A percentile compares a stretch with the other conserved stretches of the same genome.
phyloP scores from a whole-genome alignment of 2,888 invertebrate species.

The Thymelicus sylvestris region DNA sequence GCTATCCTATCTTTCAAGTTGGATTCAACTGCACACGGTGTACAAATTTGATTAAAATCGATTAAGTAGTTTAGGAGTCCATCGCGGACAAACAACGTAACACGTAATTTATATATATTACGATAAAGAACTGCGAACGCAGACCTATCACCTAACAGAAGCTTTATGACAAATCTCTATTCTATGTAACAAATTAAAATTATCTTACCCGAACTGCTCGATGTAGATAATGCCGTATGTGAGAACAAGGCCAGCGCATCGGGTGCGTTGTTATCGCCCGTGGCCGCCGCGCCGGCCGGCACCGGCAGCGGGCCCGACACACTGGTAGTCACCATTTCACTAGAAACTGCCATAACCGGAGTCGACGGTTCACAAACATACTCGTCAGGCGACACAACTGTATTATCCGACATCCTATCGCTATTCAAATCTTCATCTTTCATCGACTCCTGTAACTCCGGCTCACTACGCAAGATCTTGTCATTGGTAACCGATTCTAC shows the following conservation, averaged over 20 bases:
- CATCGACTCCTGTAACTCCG: not conserved
- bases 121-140: too few species aligned
- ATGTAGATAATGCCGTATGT: slow-evolving; percentile 42
- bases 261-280: slow-evolving; percentile 45
- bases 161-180: not conserved
- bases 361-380: slow-evolving; percentile 41
- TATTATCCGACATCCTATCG: slow-evolving; percentile 7
- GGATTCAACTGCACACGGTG: too few species aligned
- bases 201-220: slow-evolving; percentile 28
- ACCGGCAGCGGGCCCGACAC: slow-evolving; percentile 67
- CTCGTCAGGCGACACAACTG: slow-evolving; percentile 15
- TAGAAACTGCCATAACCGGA: slow-evolving; percentile 39
- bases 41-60: too few species aligned
- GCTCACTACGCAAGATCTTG: slow-evolving; percentile 13
- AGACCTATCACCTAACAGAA: too few species aligned
- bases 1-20: too few species aligned
- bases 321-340: slow-evolving; percentile 37
- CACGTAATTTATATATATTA: too few species aligned
- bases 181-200: not conserved
- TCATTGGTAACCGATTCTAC: slow-evolving; percentile 41
- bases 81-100: too few species aligned
- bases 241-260: slow-evolving; percentile 49
- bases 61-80: too few species aligned
- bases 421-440: slow-evolving; percentile 29
- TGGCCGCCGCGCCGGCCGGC: slow-evolving; percentile 63